phyloP scores from a whole-genome alignment of 2,888 invertebrate genomes.

The Hirtodrosophila cameraria region DNA sequence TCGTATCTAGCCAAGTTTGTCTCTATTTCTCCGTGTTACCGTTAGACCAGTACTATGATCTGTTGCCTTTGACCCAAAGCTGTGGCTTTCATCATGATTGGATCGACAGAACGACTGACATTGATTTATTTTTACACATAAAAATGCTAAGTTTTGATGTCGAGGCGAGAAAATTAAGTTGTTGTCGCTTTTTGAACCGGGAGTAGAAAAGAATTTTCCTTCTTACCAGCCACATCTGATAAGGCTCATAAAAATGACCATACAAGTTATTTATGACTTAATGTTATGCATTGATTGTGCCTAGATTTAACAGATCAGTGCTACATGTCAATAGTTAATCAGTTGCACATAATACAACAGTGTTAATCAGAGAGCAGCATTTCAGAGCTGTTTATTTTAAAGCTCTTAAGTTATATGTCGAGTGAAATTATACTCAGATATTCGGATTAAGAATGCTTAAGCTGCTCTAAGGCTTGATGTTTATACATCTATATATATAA shows the following conservation, averaged over 20 bases:
- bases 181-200: constrained; percentile 46
- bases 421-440: not conserved
- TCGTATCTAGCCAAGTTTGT: not conserved
- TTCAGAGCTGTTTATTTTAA: constrained; percentile 1
- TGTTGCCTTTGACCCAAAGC: constrained; percentile 70
- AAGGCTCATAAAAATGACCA: constrained; percentile 60
- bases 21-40: constrained; percentile 37
- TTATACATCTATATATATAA: not conserved
- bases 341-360: constrained; percentile 26
- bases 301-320: constrained; percentile 64
- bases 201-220: constrained; percentile 13
- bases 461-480: no score
- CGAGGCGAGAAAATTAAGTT: constrained; percentile 77
- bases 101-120: constrained; percentile 50
- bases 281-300: constrained; percentile 49
- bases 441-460: not conserved
- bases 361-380: constrained; percentile 3
- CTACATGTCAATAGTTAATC: constrained; percentile 53
- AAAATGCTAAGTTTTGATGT: constrained; percentile 59
- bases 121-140: constrained; percentile 69
- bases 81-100: constrained; percentile 64
- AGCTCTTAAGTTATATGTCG: not conserved
- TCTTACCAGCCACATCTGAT: constrained; percentile 49
- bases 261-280: constrained; percentile 70
- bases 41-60: constrained; percentile 63